phyloP scores from a whole-genome alignment of 2,888 invertebrate genomes.

The Camptogramma bilineatum region DNA sequence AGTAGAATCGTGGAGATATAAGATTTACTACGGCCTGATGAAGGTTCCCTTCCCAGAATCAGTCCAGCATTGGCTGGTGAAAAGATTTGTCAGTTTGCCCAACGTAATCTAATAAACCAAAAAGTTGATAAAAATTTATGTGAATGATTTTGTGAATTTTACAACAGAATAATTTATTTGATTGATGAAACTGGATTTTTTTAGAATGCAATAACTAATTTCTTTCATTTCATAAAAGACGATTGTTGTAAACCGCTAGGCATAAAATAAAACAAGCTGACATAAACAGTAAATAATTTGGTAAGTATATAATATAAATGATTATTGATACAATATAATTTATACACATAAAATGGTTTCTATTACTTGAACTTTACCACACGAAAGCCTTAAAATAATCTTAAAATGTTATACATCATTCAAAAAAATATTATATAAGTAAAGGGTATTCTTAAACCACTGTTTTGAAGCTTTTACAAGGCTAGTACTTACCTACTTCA shows the following conservation, averaged over 20 bases:
- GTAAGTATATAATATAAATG: not conserved
- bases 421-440: not conserved
- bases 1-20: conserved; percentile 88
- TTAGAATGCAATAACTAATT: no score
- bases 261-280: not conserved
- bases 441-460: no score
- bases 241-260: not conserved
- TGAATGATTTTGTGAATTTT: not conserved
- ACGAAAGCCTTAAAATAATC: not conserved
- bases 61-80: conserved; percentile 86
- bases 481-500: no score
- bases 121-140: not conserved
- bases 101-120: conserved; percentile 42
- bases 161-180: no score
- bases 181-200: no score
- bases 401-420: not conserved
- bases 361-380: not conserved
- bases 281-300: not conserved
- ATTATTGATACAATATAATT: not conserved
- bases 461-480: no score
- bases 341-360: not conserved
- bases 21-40: conserved; percentile 88
- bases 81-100: conserved; percentile 88
- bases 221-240: no score
- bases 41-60: conserved; percentile 84